Evolutionary conservation across 2,797 vertebrate species (phyloP).

Genomic region (Hephaestus fuliginosus): DNA sequence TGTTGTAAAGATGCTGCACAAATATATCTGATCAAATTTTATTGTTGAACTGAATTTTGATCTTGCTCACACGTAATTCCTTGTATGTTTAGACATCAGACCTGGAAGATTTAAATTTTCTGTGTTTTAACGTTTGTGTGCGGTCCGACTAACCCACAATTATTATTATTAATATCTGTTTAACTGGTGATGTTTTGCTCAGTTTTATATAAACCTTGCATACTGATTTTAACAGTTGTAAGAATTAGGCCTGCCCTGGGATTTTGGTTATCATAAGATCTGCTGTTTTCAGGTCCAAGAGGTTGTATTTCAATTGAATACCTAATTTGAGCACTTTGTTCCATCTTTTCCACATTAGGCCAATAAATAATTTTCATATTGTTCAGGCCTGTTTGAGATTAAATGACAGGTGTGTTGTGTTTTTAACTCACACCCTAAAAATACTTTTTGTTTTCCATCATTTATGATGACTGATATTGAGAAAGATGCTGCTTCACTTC

Average conservation of each 20-base stretch:
- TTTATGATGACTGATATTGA: background rate
- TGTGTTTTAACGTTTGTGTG: background rate
- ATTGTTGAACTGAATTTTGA: background rate
- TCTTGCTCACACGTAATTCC: background rate
- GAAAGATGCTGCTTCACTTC: background rate
- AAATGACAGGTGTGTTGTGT: slow-evolving; percentile 12
- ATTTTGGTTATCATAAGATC: background rate
- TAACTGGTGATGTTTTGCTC: background rate
- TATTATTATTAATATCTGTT: slow-evolving; percentile 1
- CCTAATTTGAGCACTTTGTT: background rate
- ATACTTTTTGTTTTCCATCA: background rate
- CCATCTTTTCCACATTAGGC: background rate
- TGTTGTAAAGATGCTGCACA: slow-evolving; percentile 25
- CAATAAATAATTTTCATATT: background rate
- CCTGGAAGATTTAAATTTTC: background rate
- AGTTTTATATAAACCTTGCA: background rate
- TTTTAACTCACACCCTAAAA: slow-evolving; percentile 6
- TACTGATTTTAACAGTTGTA: background rate
- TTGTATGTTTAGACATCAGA: slow-evolving; percentile 11
- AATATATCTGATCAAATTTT: slow-evolving; percentile 40
- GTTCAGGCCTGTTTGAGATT: slow-evolving; percentile 18
- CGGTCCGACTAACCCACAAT: background rate
- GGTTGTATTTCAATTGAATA: background rate
- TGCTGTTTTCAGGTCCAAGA: background rate
- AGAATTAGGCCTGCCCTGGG: background rate